Base-by-base conservation (phyloP, 2,797 vertebrate genomes). In the Scomberomorus guttatus region DNA sequence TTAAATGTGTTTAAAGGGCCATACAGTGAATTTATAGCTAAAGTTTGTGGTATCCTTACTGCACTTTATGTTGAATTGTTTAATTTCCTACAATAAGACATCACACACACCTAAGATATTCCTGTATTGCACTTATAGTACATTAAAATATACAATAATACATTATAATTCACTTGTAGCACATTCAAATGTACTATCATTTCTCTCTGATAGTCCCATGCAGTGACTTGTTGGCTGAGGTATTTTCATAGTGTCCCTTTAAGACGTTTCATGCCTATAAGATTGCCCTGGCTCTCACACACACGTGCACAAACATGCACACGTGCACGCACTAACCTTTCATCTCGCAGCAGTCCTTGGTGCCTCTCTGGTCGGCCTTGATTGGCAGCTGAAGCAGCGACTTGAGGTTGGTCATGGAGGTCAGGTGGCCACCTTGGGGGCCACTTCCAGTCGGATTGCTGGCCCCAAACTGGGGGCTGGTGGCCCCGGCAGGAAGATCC, bases 301-400 rank as follows among this genome's bases (percentile, higher is more conserved):
- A 18, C 39, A 61, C 25, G 37, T 63, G 20, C 77, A 34, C 51
- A 27, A 73, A 51, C 22, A 42, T 15, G 0, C 61, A 22, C 73
- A 59, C 55, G 54, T 52, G 37, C 80, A 61, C 81, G 48, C 66
- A 55, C 85, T 92, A 90, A 96, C 95, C 95, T 94, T 96, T 96
- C 92, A 95, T 95, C 84, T 95, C 95, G 86, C 95, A 94, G 74
- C 94, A 96, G 83, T 98, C 96, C 93, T 97, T 97, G 75, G 76
- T 4, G 66, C 86, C 89, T 81, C 95, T 92, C 86, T 95, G 95
- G 77, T 97, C 96, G 80, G 90, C 95, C 92, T 98, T 98, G 93
- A 96, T 95, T 66, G 97, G 97, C 85, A 97, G 95, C 87, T 98
- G 97, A 15, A 98, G 96, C 76, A 98, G 95, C 34, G 95, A 95